Percentiles rank a stretch among this genome's conserved stretches.
phyloP scores from a whole-genome alignment of 2,797 vertebrate species.

The Phoeniculus purpureus region DNA sequence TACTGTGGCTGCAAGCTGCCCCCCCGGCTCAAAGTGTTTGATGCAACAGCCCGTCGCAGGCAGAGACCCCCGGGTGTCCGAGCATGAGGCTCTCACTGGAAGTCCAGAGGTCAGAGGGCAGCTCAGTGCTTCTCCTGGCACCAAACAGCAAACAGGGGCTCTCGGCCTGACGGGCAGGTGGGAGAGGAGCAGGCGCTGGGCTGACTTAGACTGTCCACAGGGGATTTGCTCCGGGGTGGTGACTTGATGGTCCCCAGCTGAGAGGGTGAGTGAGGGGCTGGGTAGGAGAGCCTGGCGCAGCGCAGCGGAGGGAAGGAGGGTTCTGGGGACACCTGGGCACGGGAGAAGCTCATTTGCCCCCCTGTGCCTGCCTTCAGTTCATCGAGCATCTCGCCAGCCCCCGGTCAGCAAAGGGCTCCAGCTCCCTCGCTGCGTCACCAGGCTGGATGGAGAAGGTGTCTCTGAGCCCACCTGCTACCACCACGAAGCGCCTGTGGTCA shows the following conservation, averaged over 20 bases:
- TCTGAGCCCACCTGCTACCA: neutral
- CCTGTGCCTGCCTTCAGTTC: neutral
- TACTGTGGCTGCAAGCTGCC: neutral
- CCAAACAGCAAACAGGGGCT: neutral
- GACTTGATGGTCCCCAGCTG: neutral
- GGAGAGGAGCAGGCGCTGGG: neutral
- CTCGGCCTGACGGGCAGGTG: neutral
- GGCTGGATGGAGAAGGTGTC: neutral
- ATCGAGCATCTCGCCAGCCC: neutral
- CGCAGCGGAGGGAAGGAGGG: rapidly evolving
- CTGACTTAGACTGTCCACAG: rapidly evolving
- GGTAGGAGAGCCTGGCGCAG: neutral
- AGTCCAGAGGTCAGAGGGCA: no score
- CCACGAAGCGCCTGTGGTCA: rapidly evolving
- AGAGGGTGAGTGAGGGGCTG: neutral
- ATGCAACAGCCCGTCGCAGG: neutral
- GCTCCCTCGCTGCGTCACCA: rapidly evolving
- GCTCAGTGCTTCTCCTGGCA: neutral
- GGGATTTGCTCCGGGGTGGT: neutral
- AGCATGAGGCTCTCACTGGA: no score
- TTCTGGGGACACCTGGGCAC: neutral
- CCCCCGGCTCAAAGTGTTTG: neutral
- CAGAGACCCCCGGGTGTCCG: neutral
- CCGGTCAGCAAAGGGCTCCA: neutral
- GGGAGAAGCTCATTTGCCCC: rapidly evolving